Conservation (phyloP, 2,888 invertebrate genomes). For the Dynastes tityus region DNA sequence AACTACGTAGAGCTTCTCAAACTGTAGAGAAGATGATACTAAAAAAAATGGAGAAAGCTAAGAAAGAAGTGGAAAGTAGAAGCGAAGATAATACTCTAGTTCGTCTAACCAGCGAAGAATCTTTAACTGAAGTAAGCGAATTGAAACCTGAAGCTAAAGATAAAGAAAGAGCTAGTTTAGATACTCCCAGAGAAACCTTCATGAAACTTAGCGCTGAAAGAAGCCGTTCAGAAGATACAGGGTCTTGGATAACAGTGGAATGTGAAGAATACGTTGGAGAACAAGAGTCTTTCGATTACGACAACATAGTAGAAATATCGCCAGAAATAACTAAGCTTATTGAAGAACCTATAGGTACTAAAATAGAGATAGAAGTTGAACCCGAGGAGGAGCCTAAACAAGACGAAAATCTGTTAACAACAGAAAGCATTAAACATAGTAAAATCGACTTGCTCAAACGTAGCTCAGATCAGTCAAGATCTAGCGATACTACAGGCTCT, state of each 20-base stretch:
- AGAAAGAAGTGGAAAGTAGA: conserved; percentile 48
- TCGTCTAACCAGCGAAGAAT: conserved; percentile 78
- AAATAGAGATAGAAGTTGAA: conserved; percentile 53
- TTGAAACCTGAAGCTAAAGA: conserved; percentile 71
- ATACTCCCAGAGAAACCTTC: conserved; percentile 71
- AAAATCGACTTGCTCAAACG: conserved; percentile 76
- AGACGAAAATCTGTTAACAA: conserved; percentile 67
- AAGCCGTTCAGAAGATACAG: conserved; percentile 79
- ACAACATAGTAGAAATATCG: conserved; percentile 64
- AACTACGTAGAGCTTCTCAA: conserved; percentile 66
- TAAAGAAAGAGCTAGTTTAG: conserved; percentile 12
- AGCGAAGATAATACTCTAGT: conserved; percentile 58
- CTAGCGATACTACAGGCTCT: conserved; percentile 83
- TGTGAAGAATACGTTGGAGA: conserved; percentile 79
- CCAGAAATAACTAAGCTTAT: conserved; percentile 61
- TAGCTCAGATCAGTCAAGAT: conserved; percentile 83
- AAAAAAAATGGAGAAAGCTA: conserved; percentile 65
- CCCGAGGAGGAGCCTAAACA: conserved; percentile 53
- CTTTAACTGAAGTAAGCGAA: conserved; percentile 79
- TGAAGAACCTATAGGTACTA: conserved; percentile 45
- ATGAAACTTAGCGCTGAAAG: conserved; percentile 70
- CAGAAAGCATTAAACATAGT: conserved; percentile 70
- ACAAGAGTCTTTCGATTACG: conserved; percentile 76
- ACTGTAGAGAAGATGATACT: conserved; percentile 66
- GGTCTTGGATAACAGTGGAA: conserved; percentile 80